A percentile compares a stretch with the other conserved stretches of the same genome.
These are phyloP conservation scores for Peromyscus melanophrys DNA, from an alignment of 2,797 vertebrate species.

Conservation along the genomic window DNA sequence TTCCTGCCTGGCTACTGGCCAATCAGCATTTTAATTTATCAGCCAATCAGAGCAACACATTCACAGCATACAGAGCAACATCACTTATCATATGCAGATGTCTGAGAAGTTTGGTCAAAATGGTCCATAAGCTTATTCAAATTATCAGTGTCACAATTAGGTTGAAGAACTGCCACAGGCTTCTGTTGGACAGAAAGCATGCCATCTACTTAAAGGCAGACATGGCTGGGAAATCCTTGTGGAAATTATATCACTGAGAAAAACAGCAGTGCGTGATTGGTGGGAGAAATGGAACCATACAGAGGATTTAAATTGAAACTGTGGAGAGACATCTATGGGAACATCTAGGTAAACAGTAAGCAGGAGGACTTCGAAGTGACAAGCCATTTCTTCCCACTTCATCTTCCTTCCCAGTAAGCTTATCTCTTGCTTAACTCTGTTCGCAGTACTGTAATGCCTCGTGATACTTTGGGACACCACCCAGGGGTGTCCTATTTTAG, in stretches of 20 bases:
- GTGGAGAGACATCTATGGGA: too few species aligned
- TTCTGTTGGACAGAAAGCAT: conserved; percentile 20
- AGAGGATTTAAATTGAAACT: conserved; percentile 32
- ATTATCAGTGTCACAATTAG: neutral
- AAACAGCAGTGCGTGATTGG: neutral
- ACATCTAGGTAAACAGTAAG: neutral
- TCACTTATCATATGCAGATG: neutral
- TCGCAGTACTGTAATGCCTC: neutral
- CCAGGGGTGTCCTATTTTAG: conserved; percentile 36
- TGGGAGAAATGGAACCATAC: neutral
- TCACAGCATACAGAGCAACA: too few species aligned
- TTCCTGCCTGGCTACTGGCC: too few species aligned
- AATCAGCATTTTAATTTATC: too few species aligned
- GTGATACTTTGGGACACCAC: conserved; percentile 14
- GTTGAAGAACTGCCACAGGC: neutral
- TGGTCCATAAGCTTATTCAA: neutral
- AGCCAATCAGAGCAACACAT: too few species aligned
- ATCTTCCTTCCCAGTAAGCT: conserved; percentile 47
- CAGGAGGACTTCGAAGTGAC: neutral
- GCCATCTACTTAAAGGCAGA: conserved; percentile 20
- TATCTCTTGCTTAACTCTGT: conserved; percentile 27
- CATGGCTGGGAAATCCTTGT: conserved; percentile 2
- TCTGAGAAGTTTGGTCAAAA: conserved; percentile 46
- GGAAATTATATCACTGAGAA: conserved; percentile 23
- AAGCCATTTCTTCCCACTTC: neutral